A percentile compares a stretch with the other conserved stretches of the same genome.
Evolutionary conservation across 1,140 invertebrate species (phyloP).

Genomic region (Sweltsa coloradensis): DNA sequence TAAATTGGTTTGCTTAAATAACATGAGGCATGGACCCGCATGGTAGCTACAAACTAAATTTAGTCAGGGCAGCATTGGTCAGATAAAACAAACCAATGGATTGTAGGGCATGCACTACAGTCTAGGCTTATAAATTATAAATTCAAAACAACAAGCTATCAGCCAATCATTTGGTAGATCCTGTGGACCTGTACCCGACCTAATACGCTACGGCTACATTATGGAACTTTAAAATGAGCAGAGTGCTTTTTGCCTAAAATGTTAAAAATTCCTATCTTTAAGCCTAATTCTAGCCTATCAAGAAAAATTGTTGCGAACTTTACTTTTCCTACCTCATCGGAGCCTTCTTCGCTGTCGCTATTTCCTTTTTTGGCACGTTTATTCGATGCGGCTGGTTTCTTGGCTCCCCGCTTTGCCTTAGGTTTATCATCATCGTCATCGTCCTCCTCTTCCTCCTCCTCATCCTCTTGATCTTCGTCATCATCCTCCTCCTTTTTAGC

Average conservation of each 20-base stretch:
- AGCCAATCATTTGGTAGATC: not conserved
- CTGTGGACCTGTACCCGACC: not conserved
- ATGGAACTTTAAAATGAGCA: not conserved
- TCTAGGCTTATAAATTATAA: too few relatives aligned
- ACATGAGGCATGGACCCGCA: too few relatives aligned
- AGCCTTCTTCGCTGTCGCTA: conserved; percentile 42
- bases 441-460: conserved; percentile 30
- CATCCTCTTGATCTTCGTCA: conserved; percentile 39
- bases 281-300: not conserved
- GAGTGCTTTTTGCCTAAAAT: not conserved
- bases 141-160: not conserved
- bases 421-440: conserved; percentile 45
- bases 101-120: too few relatives aligned
- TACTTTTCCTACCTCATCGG: conserved; percentile 20
- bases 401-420: conserved; percentile 39
- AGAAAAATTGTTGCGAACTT: not conserved
- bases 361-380: conserved; percentile 46
- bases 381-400: conserved; percentile 23
- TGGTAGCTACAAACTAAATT: too few relatives aligned
- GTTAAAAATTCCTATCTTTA: not conserved
- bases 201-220: not conserved
- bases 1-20: too few relatives aligned
- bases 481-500: conserved; percentile 46
- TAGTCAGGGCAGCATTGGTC: too few relatives aligned
- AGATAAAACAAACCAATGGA: too few relatives aligned